Conservation (phyloP, 2,113 vertebrate genomes). For the Grus americana region DNA sequence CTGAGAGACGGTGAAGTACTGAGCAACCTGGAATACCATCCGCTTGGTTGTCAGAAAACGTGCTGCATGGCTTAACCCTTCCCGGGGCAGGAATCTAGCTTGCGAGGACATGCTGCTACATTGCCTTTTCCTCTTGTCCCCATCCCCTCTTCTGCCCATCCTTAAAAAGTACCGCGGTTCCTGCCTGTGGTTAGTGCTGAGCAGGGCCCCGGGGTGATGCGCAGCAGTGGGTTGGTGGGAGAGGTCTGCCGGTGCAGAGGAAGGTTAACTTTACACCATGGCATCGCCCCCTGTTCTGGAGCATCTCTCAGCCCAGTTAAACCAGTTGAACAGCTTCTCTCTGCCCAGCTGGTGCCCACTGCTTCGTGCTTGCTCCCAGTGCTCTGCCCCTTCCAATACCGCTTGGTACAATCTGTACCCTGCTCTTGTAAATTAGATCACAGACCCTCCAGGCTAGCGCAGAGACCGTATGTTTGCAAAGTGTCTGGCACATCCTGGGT, state of each 20-base stretch:
- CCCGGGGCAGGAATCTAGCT: not conserved
- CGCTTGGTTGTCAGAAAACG: slow-evolving; percentile 23
- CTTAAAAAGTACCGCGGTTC: not conserved
- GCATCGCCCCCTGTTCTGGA: not conserved
- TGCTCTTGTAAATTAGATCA: not conserved
- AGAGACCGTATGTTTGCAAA: not conserved
- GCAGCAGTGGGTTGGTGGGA: not conserved
- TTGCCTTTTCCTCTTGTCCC: not conserved
- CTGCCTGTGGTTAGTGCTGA: not conserved
- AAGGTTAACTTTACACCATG: not conserved
- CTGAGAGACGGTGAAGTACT: not conserved
- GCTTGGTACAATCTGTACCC: not conserved
- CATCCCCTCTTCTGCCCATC: not conserved
- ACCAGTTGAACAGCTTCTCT: not conserved
- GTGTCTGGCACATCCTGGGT: slow-evolving; percentile 55
- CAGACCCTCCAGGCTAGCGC: not conserved
- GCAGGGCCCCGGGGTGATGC: not conserved
- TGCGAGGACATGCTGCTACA: not conserved
- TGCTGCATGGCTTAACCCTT: slow-evolving; percentile 32
- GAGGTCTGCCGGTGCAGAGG: not conserved
- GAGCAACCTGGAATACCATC: slow-evolving; percentile 52
- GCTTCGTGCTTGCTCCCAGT: not conserved
- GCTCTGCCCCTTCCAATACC: not conserved
- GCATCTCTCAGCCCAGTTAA: not conserved
- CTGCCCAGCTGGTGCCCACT: not conserved